These are phyloP conservation scores for Zaprionus ghesquierei DNA, from an alignment of 1,140 invertebrate species.

Conservation along the genomic window DNA sequence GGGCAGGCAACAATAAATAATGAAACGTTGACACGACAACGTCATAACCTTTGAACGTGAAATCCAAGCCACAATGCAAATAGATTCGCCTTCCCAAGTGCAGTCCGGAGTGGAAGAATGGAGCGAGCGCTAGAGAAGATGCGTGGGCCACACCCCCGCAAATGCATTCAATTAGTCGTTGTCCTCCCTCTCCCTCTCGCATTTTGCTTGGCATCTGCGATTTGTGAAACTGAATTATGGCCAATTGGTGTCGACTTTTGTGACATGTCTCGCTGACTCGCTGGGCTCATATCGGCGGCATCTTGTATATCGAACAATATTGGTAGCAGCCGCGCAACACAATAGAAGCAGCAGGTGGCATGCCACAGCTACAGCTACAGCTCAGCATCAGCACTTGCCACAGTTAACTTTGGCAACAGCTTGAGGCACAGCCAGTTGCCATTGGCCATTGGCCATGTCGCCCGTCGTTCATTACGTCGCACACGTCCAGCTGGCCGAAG, in stretches of 20 bases:
- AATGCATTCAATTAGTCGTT: constrained; percentile 71
- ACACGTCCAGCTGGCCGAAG: constrained; percentile 13
- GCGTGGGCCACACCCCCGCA: constrained; percentile 42
- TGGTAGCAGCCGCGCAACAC: background rate
- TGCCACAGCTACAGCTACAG: background rate
- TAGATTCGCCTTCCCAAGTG: background rate
- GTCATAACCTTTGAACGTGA: constrained; percentile 83
- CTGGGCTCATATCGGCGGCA: background rate
- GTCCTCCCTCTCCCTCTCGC: background rate
- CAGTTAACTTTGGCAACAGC: constrained; percentile 8
- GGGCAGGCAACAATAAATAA: constrained; percentile 76
- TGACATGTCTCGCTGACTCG: constrained; percentile 35
- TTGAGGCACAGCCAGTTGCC: background rate
- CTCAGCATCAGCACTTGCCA: background rate
- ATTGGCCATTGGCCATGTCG: constrained; percentile 42
- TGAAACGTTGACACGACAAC: constrained; percentile 82
- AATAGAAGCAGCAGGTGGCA: constrained; percentile 36
- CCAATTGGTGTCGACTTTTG: constrained; percentile 25
- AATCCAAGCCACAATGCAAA: constrained; percentile 39
- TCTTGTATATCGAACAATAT: background rate
- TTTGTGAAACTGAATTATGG: constrained; percentile 25
- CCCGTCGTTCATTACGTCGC: constrained; percentile 49
- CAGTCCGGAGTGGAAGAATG: background rate
- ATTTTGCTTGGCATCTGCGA: background rate
- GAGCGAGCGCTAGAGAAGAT: background rate